Base-by-base conservation (phyloP, 2,113 vertebrate genomes). In the Pelecanus crispus region DNA sequence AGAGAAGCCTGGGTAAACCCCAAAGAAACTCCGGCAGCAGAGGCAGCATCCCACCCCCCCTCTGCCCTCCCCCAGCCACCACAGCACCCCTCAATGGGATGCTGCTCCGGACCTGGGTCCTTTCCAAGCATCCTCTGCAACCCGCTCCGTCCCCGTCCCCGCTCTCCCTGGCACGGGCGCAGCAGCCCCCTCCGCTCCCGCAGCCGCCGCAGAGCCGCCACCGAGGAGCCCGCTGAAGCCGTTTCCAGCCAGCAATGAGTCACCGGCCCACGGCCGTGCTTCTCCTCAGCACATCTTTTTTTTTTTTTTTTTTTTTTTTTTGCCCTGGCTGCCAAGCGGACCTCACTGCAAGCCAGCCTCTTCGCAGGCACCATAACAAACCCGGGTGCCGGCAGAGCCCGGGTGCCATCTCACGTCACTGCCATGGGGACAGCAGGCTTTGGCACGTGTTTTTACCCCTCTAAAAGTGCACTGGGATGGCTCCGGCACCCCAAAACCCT, bases 211-310 rank as follows among this genome's bases (percentile, higher is more conserved):
- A 96, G 88, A 94, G 94, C 79, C 29, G 13, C 77, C 81, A 58
- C 59, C 0, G 17, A 95, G 92, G 74, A 81, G 67, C 81, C 81
- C 16, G 38, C 42, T 2, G 62, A 32, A 56, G 96, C 89, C 2
- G 62, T 47, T 90, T 85, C 95, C 89, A 92, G 90, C 93, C 90
- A 90, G 75, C 77, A 90, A 7, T 97, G 96, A 97, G 94, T 97
- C 97, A 97, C 91, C 56, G 9, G 92, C 88, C 92, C 84, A 20
- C 38, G 32, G 92, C 78, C 13, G 25, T 42, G 62, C 82, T 94
- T 73, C 63, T 81, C 68, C 74, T 86, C 74, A 84, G 91, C 72
- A 49, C 49, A 32, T 68, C 21, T 18, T 25, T 50, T 24, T 20
- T n/a, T 34, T 50, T 31, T 44, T 26, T 26, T 61, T 17, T 21